Evolutionary conservation across 2,888 invertebrate genomes (phyloP).

Genomic region (Salpingus planirostris): DNA sequence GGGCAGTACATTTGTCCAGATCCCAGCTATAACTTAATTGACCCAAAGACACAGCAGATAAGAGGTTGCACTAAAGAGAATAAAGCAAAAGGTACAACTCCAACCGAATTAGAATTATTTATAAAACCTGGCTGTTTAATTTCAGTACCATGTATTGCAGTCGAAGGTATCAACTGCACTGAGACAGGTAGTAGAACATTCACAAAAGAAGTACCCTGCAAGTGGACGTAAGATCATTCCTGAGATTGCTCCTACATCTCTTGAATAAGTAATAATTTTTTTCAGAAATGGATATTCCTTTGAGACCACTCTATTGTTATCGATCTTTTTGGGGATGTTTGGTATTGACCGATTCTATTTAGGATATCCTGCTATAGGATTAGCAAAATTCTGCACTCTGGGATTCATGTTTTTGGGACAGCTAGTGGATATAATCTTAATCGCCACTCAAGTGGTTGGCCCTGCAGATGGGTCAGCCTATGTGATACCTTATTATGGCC

Average conservation of each 20-base stretch:
- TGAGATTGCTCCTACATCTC: too few species aligned
- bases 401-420: constrained; percentile 97
- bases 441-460: constrained; percentile 87
- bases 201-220: constrained; percentile 74
- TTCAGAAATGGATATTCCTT: constrained; percentile 88
- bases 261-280: too few species aligned
- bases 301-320: constrained; percentile 84
- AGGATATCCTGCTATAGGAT: constrained; percentile 94
- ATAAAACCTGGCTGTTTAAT: constrained; percentile 3
- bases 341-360: constrained; percentile 95
- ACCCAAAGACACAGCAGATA: constrained; percentile 82
- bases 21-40: constrained; percentile 67
- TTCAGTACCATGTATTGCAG: constrained; percentile 73
- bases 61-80: constrained; percentile 70
- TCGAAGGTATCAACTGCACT: constrained; percentile 71
- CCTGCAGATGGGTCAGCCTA: constrained; percentile 94
- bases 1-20: constrained; percentile 80
- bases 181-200: constrained; percentile 75
- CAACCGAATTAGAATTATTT: background rate
- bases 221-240: constrained; percentile 86
- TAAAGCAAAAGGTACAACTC: constrained; percentile 60
- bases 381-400: constrained; percentile 89
- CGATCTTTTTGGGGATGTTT: constrained; percentile 97
- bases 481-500: constrained; percentile 89
- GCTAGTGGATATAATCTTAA: constrained; percentile 87